These are phyloP conservation scores for Cotesia typhae DNA, from an alignment of 1,140 invertebrate genomes.

Conservation along the genomic window DNA sequence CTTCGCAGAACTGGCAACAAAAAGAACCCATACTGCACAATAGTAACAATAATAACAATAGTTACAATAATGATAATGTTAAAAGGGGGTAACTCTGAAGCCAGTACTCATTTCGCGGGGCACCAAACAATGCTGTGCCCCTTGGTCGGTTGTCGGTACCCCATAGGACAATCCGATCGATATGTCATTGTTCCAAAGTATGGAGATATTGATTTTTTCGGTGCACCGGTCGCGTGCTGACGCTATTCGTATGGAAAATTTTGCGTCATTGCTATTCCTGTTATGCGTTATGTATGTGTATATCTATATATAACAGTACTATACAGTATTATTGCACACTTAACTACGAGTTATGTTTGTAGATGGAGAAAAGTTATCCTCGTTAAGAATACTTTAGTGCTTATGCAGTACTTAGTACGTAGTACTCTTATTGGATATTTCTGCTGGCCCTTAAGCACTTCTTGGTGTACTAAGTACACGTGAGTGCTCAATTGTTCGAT, in stretches of 20 bases:
- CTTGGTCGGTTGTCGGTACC: neutral
- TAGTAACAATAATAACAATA: neutral
- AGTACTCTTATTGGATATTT: neutral
- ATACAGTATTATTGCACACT: no score
- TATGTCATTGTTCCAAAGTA: slow-evolving; percentile 48
- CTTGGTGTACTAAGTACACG: slow-evolving; percentile 19
- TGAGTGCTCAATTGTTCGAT: slow-evolving; percentile 30
- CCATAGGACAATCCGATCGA: slow-evolving; percentile 41
- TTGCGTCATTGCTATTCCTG: slow-evolving; percentile 35
- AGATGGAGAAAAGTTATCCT: slow-evolving; percentile 4
- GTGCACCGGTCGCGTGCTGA: slow-evolving; percentile 35
- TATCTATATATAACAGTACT: no score
- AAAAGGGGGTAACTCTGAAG: neutral
- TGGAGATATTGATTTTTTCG: slow-evolving; percentile 51
- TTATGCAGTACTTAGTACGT: neutral
- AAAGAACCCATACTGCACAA: slow-evolving; percentile 3
- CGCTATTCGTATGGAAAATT: slow-evolving; percentile 49
- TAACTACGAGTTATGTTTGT: slow-evolving; percentile 7
- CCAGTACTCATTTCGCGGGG: neutral
- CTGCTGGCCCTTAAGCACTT: neutral
- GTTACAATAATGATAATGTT: neutral
- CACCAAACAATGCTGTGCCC: slow-evolving; percentile 31
- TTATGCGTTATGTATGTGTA: no score
- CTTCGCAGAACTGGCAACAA: slow-evolving; percentile 33
- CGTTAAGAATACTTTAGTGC: slow-evolving; percentile 19